Evolutionary conservation across 2,888 invertebrate genomes (phyloP).

Genomic region (Nycteola revayana): DNA sequence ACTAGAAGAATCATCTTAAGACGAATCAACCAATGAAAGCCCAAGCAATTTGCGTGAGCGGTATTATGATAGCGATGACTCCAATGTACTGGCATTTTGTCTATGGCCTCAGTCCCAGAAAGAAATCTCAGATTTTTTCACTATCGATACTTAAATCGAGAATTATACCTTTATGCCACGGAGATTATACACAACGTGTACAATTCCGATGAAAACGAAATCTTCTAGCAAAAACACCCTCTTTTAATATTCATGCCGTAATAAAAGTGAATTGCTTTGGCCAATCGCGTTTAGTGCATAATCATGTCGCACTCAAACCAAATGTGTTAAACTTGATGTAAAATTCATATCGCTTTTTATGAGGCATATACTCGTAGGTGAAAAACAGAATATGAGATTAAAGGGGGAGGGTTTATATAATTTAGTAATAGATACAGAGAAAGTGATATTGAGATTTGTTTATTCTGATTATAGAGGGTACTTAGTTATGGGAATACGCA

Average conservation of each 20-base stretch:
- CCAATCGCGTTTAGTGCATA: conserved; percentile 17
- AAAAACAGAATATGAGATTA: not conserved
- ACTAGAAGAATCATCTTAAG: no score
- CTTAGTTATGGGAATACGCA: no score
- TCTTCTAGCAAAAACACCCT: not conserved
- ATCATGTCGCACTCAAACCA: conserved; percentile 9
- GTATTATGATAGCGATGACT: no score
- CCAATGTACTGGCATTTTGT: no score
- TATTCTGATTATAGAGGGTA: no score
- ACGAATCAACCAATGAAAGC: no score
- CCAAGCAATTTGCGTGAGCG: no score
- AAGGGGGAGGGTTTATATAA: no score
- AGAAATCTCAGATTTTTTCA: not conserved
- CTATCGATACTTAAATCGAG: not conserved
- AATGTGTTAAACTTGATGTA: conserved; percentile 6
- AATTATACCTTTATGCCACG: not conserved
- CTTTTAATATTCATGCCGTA: conserved; percentile 7
- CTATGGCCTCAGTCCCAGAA: not conserved
- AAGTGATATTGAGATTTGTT: no score
- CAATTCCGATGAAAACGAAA: no score
- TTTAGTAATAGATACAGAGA: no score
- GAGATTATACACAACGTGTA: no score
- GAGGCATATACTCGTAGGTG: conserved; percentile 8
- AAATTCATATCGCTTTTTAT: conserved; percentile 11
- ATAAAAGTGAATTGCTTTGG: conserved; percentile 18